These are phyloP conservation scores for Petrolisthes manimaculis DNA, from an alignment of 2,888 invertebrate genomes.

Conservation along the genomic window DNA sequence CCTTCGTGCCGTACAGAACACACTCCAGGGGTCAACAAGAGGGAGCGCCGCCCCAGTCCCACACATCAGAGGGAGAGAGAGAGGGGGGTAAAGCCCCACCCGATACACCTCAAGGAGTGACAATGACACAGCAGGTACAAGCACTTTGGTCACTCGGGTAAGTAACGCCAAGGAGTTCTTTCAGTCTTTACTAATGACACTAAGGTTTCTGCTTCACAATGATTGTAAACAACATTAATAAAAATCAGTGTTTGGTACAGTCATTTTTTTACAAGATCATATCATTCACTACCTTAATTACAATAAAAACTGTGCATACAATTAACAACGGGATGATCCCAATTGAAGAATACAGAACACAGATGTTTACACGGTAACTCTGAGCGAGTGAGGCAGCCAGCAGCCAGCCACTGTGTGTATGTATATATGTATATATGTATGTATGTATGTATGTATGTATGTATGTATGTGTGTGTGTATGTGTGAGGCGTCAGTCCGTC, in stretches of 20 bases:
- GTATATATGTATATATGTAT: too few species aligned
- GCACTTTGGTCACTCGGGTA: conserved; percentile 52
- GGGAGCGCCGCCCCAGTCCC: conserved; percentile 9
- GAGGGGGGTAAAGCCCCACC: background rate
- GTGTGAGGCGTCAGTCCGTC: background rate
- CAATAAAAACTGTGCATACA: conserved; percentile 61
- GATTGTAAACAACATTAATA: conserved; percentile 63
- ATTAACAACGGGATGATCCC: conserved; percentile 58
- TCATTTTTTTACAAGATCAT: conserved; percentile 56
- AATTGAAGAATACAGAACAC: conserved; percentile 49
- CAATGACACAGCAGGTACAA: conserved; percentile 53
- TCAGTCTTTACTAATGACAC: conserved; percentile 50
- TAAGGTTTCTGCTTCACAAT: conserved; percentile 59
- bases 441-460: too few species aligned
- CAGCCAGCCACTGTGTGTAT: conserved; percentile 9
- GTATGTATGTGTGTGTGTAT: background rate
- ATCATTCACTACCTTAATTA: conserved; percentile 52
- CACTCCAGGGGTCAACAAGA: background rate
- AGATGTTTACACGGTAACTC: conserved; percentile 44
- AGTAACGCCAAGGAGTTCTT: conserved; percentile 45
- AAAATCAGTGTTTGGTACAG: conserved; percentile 60
- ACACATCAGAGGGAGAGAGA: conserved; percentile 1
- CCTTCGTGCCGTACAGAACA: conserved; percentile 41
- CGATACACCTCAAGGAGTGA: conserved; percentile 20
- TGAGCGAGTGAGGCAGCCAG: conserved; percentile 36